Evolutionary conservation across 2,797 vertebrate genomes (phyloP).

Genomic region (Prionace glauca): DNA sequence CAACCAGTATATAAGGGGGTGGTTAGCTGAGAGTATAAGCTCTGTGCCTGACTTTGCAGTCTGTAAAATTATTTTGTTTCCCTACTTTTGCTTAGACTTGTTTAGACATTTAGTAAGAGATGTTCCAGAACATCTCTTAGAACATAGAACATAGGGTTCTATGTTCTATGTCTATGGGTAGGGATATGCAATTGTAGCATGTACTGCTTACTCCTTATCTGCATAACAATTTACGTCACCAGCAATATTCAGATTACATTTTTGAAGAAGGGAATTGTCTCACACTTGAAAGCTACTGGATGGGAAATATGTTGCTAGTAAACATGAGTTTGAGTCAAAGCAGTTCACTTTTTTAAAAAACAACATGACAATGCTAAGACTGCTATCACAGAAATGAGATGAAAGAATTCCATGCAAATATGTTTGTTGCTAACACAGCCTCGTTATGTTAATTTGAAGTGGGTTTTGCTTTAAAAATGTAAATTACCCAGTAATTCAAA

Average conservation of each 20-base stretch:
- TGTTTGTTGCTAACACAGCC: not conserved
- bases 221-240: not conserved
- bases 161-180: no score
- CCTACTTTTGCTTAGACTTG: no score
- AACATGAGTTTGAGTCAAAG: not conserved
- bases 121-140: no score
- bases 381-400: not conserved
- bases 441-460: constrained; percentile 31
- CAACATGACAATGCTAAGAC: not conserved
- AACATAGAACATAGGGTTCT: no score
- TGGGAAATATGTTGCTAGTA: not conserved
- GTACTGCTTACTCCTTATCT: not conserved
- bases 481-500: constrained; percentile 32
- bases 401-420: not conserved
- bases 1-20: not conserved
- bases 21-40: not conserved
- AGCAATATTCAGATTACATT: not conserved
- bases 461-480: not conserved
- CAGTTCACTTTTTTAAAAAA: not conserved
- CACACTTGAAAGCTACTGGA: no score
- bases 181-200: not conserved
- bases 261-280: not conserved
- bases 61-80: not conserved
- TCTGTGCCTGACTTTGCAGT: not conserved
- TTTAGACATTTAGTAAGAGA: not conserved